Percentiles rank a stretch among this genome's conserved stretches.
Evolutionary conservation across 2,888 invertebrate species (phyloP).

Genomic region (Halictus ligatus): DNA sequence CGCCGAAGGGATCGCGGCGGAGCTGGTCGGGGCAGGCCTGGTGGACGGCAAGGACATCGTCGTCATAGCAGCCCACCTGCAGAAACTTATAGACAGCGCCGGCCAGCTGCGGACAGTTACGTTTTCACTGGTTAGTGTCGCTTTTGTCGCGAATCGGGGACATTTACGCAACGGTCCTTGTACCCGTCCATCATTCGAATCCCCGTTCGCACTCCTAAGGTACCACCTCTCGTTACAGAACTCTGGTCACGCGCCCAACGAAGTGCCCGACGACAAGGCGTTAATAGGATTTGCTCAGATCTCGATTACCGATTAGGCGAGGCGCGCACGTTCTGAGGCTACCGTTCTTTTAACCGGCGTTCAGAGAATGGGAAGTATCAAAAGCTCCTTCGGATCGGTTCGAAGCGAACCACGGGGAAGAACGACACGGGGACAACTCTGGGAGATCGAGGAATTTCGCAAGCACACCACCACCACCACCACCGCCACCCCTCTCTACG

Average conservation of each 20-base stretch:
- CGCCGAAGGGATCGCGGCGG: constrained; percentile 96
- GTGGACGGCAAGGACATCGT: constrained; percentile 96
- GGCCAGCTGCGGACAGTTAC: constrained; percentile 90
- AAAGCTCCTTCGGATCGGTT: constrained; percentile 34
- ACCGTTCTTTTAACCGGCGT: constrained; percentile 63
- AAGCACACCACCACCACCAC: constrained; percentile 6
- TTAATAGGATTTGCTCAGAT: constrained; percentile 99
- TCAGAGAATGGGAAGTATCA: constrained; percentile 54
- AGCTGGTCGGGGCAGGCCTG: constrained; percentile 97
- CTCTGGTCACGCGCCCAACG: constrained; percentile 89
- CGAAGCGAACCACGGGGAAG: neutral
- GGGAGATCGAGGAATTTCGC: constrained; percentile 20
- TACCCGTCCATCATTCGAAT: neutral
- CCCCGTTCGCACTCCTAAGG: neutral
- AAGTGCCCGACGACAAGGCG: constrained; percentile 96
- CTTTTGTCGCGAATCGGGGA: too few relatives aligned
- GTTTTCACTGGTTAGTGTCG: constrained; percentile 90
- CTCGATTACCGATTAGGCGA: constrained; percentile 93
- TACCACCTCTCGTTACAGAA: constrained; percentile 83
- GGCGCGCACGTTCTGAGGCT: constrained; percentile 65
- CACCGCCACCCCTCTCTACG: too few relatives aligned
- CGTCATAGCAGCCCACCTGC: constrained; percentile 96
- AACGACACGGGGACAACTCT: constrained; percentile 11
- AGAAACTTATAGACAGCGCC: constrained; percentile 93
- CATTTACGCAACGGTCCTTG: too few relatives aligned